These are phyloP conservation scores for Geodia barretti DNA, from an alignment of 37 sponge, comb jelly and placozoan species.

Conservation along the genomic window DNA sequence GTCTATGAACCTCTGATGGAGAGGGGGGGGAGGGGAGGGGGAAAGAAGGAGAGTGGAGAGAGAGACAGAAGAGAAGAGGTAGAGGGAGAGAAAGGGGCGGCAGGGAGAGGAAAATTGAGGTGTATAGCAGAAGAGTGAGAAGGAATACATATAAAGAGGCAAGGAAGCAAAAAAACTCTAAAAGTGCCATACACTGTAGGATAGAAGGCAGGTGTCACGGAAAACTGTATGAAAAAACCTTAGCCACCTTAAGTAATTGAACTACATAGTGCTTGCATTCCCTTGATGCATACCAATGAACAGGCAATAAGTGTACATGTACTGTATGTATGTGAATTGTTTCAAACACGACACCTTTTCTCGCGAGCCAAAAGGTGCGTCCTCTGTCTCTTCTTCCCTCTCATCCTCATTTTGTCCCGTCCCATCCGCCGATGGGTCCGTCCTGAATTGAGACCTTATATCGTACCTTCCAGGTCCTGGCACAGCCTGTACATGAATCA, in stretches of 20 bases:
- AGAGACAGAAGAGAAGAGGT: no score
- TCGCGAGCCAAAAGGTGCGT: slow-evolving; percentile 85
- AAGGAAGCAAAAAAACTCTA: no score
- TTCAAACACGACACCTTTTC: slow-evolving; percentile 31
- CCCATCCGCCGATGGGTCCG: not conserved
- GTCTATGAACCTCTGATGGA: slow-evolving; percentile 73
- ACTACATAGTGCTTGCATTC: no score
- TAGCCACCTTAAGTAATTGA: no score
- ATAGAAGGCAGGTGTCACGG: not conserved
- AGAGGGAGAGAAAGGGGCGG: no score
- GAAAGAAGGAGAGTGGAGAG: not conserved
- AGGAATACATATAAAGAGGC: no score
- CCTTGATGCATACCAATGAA: no score
- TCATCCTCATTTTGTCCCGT: not conserved
- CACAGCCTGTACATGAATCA: slow-evolving; percentile 43
- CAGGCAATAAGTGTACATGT: not conserved
- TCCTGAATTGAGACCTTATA: slow-evolving; percentile 70
- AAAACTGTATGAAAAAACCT: no score
- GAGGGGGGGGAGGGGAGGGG: not conserved
- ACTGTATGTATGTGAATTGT: not conserved
- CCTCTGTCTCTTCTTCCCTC: slow-evolving; percentile 15
- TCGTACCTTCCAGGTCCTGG: slow-evolving; percentile 96
- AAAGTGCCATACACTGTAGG: no score
- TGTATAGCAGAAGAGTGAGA: no score
- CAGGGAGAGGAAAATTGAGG: no score